Percentiles rank a stretch among this genome's conserved stretches.
Conservation (phyloP, 2,113 vertebrate genomes). For the Tragelaphus buxtoni region DNA sequence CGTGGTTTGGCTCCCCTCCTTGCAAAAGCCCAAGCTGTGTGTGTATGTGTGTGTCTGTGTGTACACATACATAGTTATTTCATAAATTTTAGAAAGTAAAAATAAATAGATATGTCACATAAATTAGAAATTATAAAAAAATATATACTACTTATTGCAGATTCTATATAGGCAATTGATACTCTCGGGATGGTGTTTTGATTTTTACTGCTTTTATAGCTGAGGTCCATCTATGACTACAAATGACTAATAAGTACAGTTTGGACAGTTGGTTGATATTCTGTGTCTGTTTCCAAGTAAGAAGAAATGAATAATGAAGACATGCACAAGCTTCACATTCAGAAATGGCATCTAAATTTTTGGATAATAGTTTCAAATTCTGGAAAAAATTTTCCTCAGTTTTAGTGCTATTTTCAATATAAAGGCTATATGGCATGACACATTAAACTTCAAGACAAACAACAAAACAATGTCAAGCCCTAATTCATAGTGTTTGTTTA, state of each 20-base stretch:
- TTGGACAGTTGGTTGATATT: neutral
- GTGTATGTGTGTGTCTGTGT: neutral
- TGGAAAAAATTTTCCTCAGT: neutral
- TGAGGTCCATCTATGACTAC: neutral
- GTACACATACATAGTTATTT: neutral
- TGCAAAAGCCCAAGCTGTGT: rapidly evolving
- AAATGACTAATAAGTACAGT: neutral
- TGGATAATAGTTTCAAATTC: neutral
- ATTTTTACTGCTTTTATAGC: neutral
- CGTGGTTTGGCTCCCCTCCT: neutral
- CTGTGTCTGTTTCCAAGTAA: neutral
- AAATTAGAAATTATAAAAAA: neutral
- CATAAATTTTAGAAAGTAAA: neutral
- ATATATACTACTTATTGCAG: neutral
- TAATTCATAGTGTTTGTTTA: neutral
- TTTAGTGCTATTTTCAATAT: neutral
- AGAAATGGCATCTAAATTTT: neutral
- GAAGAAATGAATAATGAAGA: neutral
- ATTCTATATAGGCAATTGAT: neutral
- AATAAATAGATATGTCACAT: neutral
- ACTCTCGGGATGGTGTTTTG: neutral
- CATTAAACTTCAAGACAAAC: neutral
- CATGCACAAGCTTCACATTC: neutral
- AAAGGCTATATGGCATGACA: neutral
- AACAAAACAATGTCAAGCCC: neutral